Base-by-base conservation (phyloP, 2,113 vertebrate genomes). In the Rafetus swinhoei region DNA sequence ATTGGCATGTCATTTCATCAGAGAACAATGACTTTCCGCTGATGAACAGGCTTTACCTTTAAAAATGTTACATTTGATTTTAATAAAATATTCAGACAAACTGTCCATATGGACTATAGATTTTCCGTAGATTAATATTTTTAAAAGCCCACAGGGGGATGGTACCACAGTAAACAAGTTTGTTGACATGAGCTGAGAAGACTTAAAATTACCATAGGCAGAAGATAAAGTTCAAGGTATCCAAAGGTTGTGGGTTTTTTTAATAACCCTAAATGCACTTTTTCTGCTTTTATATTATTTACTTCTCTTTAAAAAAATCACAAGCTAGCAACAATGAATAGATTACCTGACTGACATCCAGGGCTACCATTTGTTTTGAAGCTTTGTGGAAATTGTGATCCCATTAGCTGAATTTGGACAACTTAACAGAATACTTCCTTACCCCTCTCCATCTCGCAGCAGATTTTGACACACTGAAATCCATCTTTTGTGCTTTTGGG, bases 251-350 rank as follows among this genome's bases (percentile, higher is more conserved):
- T 96, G 45, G 45, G 4, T 45, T 45, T 45, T 45, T 45, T 96
- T 95, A 90, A 52, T 15, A 92, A 89, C 21, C 50, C 89, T 74
- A 72, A 94, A 87, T 35, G 91, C 85, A 90, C 81, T 86, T 86
- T 45, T 81, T 2, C 15, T 52, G 55, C 82, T 87, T 90, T 1
- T 3, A 83, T 84, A 82, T 95, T 86, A 90, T 92, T 91, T 94
- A 94, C 84, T 86, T 90, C 92, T 95, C 91, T 86, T 54, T 54
- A 54, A 54, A 54, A 54, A 79, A 96, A 93, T 84, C 84, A 88
- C n/a, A 91, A 96, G 83, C 84, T 87, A 95, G 79, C 81, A 95
- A 95, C 91, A 91, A 96, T 86, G 85, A 77, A 92, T 87, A 93
- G 95, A 83, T 1, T 45, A 45, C 45, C 45, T 45, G 80, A 81